Base-by-base conservation (phyloP, 1,140 invertebrate species). In the Drosophila auraria region DNA sequence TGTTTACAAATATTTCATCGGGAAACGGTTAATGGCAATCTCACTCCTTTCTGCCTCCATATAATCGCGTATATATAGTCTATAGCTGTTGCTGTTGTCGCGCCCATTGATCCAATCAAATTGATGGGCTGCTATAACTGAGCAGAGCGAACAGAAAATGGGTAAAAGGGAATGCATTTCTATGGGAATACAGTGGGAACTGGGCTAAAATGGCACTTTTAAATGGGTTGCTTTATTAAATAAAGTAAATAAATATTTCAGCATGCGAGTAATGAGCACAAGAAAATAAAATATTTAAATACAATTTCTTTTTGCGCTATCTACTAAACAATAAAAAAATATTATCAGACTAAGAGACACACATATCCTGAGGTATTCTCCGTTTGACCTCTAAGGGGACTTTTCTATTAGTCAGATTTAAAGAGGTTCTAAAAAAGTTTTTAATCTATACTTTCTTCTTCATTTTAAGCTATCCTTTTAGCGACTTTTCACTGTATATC, bases 1-100 rank as follows among this genome's bases (percentile, higher is more conserved):
- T 90, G 86, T 75, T 90, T 90, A 89, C 84, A 90, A 89, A 89
- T 89, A 90, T 89, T 89, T 89, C 84, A 89, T 80, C 51, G 53
- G 53, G 23, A 61, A 71, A 57, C 57, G 59, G 79, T 78, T 65
- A 65, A 71, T 60, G 57, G 62, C 47, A 71, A 57, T 59, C 45
- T 17, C 68, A 20, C 36, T 33, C 51, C 44, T 36, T 42, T 5
- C 6, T n/a, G 36, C 36, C 15, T 40, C 63, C 70, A 75, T 47
- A 56, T 68, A 57, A 50, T 64, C 49, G 49, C 6, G 25, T 63
- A 56, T 68, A 69, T 61, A 72, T 45, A 61, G 50, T 44, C 57
- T 60, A 63, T 60, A 71, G 81, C 65, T 71, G 47, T 74, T 51
- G 62, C 82, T 77, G 80, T 87, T 87, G 83, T 87, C 80, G 83